Conservation (phyloP, 2,113 vertebrate genomes). For the Microcebus tavaratra region DNA sequence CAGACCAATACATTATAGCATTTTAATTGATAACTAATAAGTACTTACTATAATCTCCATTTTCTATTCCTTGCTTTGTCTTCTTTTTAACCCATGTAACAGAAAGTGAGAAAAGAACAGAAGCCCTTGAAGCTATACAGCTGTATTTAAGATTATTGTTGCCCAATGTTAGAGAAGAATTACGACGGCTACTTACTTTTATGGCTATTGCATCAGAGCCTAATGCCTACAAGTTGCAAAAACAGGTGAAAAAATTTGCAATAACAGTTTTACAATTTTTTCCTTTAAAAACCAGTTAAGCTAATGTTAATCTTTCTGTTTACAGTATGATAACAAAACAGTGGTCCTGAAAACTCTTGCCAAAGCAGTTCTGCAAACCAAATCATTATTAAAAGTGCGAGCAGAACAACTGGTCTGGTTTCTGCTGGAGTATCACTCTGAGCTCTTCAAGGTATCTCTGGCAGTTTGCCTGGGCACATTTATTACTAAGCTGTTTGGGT, state of each 20-base stretch:
- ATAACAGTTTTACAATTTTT: neutral
- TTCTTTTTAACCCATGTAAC: neutral
- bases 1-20: neutral
- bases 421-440: constrained; percentile 85
- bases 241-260: constrained; percentile 83
- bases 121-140: constrained; percentile 88
- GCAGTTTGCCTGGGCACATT: neutral
- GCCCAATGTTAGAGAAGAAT: constrained; percentile 85
- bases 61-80: neutral
- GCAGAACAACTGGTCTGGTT: constrained; percentile 87
- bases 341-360: constrained; percentile 87
- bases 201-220: constrained; percentile 82
- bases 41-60: neutral
- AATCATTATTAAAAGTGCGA: constrained; percentile 83
- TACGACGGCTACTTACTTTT: constrained; percentile 86
- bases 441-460: constrained; percentile 89
- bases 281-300: neutral
- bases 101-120: constrained; percentile 85
- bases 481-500: constrained; percentile 15
- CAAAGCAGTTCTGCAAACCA: constrained; percentile 87
- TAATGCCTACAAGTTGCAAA: constrained; percentile 86
- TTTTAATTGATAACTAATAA: neutral
- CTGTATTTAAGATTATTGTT: constrained; percentile 88
- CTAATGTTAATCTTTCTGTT: constrained; percentile 35
- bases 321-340: constrained; percentile 87